Evolutionary conservation across 2,797 vertebrate species (phyloP), one percentile per base, ranked within the genome.

Genomic region (Acanthurus tractus): DNA sequence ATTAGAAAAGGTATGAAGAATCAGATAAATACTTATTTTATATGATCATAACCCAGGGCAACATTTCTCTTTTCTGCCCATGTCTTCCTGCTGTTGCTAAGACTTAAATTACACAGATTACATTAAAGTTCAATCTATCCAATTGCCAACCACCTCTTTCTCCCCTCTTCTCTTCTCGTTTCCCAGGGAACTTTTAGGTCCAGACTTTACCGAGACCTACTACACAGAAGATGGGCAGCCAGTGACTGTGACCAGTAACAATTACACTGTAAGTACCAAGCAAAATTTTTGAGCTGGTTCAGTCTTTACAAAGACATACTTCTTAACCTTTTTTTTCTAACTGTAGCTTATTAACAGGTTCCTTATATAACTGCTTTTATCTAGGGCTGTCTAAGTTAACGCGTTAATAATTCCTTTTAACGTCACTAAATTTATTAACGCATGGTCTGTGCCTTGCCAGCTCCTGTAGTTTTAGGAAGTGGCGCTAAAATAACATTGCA

Each of bases 131-230:
- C 36, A 42, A 38, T 67, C 20, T 18, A 7, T 78, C 40, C 74
- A 56, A 72, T 76, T 50, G 18, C 18, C 38, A 18, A 0, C 59
- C 15, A 18, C 14, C 14, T 42, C 18, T 69, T 29, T 57, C 15
- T 56, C 34, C 38, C 25, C 18, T 49, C n/a, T 61, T 77, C 14
- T 56, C 20, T 57, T 65, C 48, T 29, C 83, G 40, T 79, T 45
- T 89, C 70, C 36, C 84, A 96, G 95, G 48, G 92, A 94, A 66
- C 94, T 96, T 38, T 74, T 96, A 74, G 83, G 87, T 74, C 83
- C 92, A 68, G 93, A 93, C 85, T 96, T 95, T 84, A 94, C 93
- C 25, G 94, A 95, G 83, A 95, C 93, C 29, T 93, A 90, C 91
- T 95, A 95, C 88, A 79, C 71, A 45, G 89, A 93, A 44, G 86